Conservation (phyloP, 2,797 vertebrate genomes). For the Phalloptychus januarius region DNA sequence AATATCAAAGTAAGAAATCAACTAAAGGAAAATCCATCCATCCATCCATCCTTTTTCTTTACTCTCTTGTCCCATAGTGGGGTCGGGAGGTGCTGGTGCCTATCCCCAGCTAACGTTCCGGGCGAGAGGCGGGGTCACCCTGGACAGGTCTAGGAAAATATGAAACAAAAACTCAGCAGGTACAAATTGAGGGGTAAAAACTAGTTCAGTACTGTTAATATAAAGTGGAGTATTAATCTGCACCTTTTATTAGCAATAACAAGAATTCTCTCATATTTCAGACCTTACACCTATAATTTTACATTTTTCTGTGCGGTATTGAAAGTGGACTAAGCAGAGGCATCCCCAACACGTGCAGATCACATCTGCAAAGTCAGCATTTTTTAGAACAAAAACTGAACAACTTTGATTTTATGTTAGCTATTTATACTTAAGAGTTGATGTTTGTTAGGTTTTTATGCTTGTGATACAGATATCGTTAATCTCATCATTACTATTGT, state of each 20-base stretch:
- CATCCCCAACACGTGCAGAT: not conserved
- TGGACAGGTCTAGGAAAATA: too few relatives aligned
- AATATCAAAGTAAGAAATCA: not conserved
- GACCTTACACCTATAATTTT: not conserved
- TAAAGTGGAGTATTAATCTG: too few relatives aligned
- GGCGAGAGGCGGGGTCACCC: too few relatives aligned
- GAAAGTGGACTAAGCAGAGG: not conserved
- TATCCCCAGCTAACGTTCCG: too few relatives aligned
- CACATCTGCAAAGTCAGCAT: not conserved
- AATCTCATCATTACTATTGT: not conserved
- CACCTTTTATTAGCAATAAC: not conserved
- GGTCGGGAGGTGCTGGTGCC: too few relatives aligned
- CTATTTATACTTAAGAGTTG: not conserved
- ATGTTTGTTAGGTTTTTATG: not conserved
- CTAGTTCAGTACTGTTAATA: too few relatives aligned
- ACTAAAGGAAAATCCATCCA: too few relatives aligned
- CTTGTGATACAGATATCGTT: not conserved
- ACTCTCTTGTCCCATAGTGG: too few relatives aligned
- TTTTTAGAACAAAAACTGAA: not conserved
- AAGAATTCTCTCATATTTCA: not conserved
- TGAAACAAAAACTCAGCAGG: not conserved
- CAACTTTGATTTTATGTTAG: not conserved
- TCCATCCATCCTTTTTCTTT: too few relatives aligned
- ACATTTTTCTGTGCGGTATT: not conserved
- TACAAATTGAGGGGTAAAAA: not conserved